Conservation (phyloP, 2,113 vertebrate genomes). For the Beaufortia kweichowensis region DNA sequence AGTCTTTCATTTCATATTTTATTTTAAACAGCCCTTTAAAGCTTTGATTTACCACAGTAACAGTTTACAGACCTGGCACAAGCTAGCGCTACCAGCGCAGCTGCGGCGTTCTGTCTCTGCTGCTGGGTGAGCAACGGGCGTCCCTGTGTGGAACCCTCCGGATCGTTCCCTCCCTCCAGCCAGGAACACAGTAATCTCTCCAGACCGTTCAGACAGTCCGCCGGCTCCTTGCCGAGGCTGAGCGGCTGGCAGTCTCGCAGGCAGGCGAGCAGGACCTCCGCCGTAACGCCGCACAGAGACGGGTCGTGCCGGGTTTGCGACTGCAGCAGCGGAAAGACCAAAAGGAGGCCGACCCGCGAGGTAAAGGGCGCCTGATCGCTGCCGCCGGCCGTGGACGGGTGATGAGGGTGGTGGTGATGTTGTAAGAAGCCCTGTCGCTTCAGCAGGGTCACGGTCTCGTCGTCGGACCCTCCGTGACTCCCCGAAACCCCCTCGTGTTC, state of each 20-base stretch:
- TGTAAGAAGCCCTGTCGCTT: constrained; percentile 94
- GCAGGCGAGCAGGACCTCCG: constrained; percentile 94
- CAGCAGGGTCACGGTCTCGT: constrained; percentile 90
- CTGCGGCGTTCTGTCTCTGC: constrained; percentile 95
- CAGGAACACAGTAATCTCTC: constrained; percentile 94
- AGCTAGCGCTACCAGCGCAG: constrained; percentile 93
- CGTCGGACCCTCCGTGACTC: constrained; percentile 77
- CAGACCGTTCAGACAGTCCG: constrained; percentile 95
- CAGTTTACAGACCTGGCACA: constrained; percentile 96
- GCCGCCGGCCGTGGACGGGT: constrained; percentile 12
- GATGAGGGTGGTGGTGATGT: constrained; percentile 47
- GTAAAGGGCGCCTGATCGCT: constrained; percentile 95
- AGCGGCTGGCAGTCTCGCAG: constrained; percentile 97
- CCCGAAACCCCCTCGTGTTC: constrained; percentile 82
- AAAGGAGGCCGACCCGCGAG: constrained; percentile 89
- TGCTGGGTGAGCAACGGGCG: constrained; percentile 77
- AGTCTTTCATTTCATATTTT: too few relatives aligned
- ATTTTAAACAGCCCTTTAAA: too few relatives aligned
- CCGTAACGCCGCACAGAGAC: constrained; percentile 92
- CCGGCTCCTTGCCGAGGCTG: constrained; percentile 95
- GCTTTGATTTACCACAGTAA: too few relatives aligned
- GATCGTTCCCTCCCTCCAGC: constrained; percentile 84
- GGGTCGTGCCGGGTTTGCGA: constrained; percentile 96
- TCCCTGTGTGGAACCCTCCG: constrained; percentile 78
- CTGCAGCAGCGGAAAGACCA: constrained; percentile 95